A percentile compares a stretch with the other conserved stretches of the same genome.
Conservation (phyloP, 2,888 invertebrate genomes). For the Drosophila ustulata region DNA sequence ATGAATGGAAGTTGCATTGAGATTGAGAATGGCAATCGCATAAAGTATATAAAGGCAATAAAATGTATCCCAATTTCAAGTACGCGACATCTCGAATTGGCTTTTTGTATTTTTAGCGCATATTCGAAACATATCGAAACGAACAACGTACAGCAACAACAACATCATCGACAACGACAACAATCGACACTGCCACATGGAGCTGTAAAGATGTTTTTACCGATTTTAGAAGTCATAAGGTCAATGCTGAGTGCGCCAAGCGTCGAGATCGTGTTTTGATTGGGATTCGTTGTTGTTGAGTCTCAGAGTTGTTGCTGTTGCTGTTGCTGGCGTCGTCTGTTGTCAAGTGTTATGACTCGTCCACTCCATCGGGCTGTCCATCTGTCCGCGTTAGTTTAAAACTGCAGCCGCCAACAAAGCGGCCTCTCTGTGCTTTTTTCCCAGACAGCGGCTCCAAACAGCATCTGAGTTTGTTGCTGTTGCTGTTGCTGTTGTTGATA, state of each 20-base stretch:
- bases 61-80: constrained; percentile 76
- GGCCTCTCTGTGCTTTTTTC: constrained; percentile 57
- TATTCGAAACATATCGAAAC: constrained; percentile 55
- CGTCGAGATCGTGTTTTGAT: constrained; percentile 77
- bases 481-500: constrained; percentile 54
- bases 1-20: constrained; percentile 40
- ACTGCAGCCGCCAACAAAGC: constrained; percentile 63
- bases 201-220: constrained; percentile 82
- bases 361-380: constrained; percentile 46
- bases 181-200: constrained; percentile 63
- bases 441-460: constrained; percentile 55
- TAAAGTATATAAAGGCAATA: constrained; percentile 57
- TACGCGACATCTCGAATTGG: constrained; percentile 66
- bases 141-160: constrained; percentile 42
- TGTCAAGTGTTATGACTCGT: constrained; percentile 77
- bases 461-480: constrained; percentile 27
- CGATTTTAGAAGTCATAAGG: constrained; percentile 83
- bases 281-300: constrained; percentile 51
- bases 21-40: constrained; percentile 48
- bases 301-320: constrained; percentile 36
- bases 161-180: constrained; percentile 46
- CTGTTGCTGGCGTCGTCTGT: constrained; percentile 55
- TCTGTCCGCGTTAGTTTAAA: constrained; percentile 50
- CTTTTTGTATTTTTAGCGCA: constrained; percentile 70
- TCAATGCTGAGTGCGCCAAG: constrained; percentile 78